phyloP scores from a whole-genome alignment of 2,888 invertebrate species.

The Cecidostiba fungosa region DNA sequence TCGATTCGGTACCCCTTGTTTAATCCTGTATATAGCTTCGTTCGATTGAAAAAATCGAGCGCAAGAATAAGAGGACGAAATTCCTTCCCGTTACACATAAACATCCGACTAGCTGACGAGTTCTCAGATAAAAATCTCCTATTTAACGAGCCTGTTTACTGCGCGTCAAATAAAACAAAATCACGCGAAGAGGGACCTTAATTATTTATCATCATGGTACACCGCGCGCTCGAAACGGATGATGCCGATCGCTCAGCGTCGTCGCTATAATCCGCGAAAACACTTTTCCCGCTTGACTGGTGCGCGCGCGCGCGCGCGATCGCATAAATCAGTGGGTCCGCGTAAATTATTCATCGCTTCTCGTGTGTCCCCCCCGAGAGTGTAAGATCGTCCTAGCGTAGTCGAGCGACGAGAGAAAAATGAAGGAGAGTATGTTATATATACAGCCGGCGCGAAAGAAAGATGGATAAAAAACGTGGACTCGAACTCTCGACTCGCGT shows the following conservation, averaged over 20 bases:
- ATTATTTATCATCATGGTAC: slow-evolving; percentile 9
- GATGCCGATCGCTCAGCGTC: background rate
- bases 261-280: slow-evolving; percentile 20
- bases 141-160: slow-evolving; percentile 7
- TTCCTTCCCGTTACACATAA: slow-evolving; percentile 42
- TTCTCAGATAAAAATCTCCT: slow-evolving; percentile 23
- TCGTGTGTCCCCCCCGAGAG: background rate
- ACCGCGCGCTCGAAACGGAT: background rate
- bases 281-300: slow-evolving; percentile 2
- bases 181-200: background rate
- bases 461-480: slow-evolving; percentile 4
- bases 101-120: background rate
- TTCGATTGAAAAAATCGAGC: background rate
- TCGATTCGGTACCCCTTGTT: background rate
- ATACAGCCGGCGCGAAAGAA: background rate
- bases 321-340: background rate
- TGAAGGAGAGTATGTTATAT: background rate
- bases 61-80: slow-evolving; percentile 14
- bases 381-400: too few species aligned
- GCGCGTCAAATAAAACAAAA: background rate
- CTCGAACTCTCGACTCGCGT: slow-evolving; percentile 31
- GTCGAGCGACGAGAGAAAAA: background rate
- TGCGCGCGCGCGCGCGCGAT: background rate
- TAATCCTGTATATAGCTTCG: too few species aligned
- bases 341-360: slow-evolving; percentile 43